Base-by-base conservation (phyloP, 2,888 invertebrate species). In the Idaea dimidiata region DNA sequence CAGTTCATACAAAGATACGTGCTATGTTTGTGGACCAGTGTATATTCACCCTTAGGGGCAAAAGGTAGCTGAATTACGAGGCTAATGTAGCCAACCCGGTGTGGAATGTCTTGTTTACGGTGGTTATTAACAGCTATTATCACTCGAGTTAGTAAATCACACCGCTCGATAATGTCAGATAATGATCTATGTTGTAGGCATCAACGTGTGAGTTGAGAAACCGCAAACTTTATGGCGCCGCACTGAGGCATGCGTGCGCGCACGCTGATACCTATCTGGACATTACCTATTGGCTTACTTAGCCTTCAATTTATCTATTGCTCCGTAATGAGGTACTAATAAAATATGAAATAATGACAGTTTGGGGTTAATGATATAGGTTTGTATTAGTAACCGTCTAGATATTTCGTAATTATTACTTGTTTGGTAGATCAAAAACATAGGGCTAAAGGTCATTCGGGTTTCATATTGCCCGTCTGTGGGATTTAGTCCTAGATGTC, bases 71-170 rank as follows among this genome's bases (percentile, higher is more conserved):
- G 14, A 43, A 43, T 43, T 81, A 76, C 76, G 73, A 71, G 71
- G 67, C 73, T 68, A 71, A 54, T 63, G 69, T 73, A 74, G 72
- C 75, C 70, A 72, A 77, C 72, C 69, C 68, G 67, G 66, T 67
- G 72, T 69, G 67, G 64, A 63, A 64, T 72, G 72, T 79, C 74
- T 79, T 64, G 72, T 68, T 68, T 67, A 64, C 71, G 77, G 75
- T 71, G 75, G 78, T 83, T 81, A 87, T 88, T 86, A 87, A 74
- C 61, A 72, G 76, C 82, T 79, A 88, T 88, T 88, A 89, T 86
- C 84, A 84, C 85, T 85, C 88, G 84, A 84, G 79, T 86, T 81
- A 83, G 82, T 87, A 84, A 87, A 88, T 88, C 84, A 85, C 78
- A 80, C 78, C 80, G 77, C 78, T 83, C 80, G 81, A 84, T 85